Percentiles rank a stretch among this genome's conserved stretches.
phyloP scores from a whole-genome alignment of 1,140 invertebrate species.

The Diploscapter pachys region DNA sequence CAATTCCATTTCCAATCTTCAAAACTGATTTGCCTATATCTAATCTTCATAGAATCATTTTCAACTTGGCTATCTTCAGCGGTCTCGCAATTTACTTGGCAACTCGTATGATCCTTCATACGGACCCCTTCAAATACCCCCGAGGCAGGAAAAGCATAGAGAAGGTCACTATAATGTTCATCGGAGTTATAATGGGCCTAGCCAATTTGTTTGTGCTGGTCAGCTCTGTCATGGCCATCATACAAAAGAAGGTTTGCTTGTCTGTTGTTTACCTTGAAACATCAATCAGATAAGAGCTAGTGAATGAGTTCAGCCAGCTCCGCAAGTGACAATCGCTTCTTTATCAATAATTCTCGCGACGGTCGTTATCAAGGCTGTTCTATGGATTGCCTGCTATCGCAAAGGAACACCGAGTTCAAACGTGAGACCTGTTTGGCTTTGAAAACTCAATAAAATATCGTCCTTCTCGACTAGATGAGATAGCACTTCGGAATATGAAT shows the following conservation, averaged over 20 bases:
- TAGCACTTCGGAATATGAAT: constrained; percentile 2
- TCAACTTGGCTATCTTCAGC: constrained; percentile 14
- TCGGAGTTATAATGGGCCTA: constrained; percentile 22
- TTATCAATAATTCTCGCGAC: neutral
- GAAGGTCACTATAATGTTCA: constrained; percentile 21
- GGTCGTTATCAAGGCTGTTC: constrained; percentile 8
- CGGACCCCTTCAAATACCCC: constrained; percentile 18
- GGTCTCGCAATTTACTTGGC: constrained; percentile 14
- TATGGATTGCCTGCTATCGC: constrained; percentile 3
- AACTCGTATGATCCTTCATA: constrained; percentile 12
- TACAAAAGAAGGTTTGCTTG: neutral
- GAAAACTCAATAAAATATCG: too few species aligned
- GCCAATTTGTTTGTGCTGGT: constrained; percentile 19
- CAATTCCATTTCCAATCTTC: too few species aligned
- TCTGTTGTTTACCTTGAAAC: too few species aligned
- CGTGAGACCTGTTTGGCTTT: too few species aligned
- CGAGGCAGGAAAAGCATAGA: constrained; percentile 20
- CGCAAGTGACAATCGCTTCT: neutral
- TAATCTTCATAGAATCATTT: neutral
- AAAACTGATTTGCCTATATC: too few species aligned
- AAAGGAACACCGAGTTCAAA: neutral
- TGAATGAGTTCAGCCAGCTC: neutral
- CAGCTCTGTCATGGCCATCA: constrained; percentile 10
- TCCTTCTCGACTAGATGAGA: too few species aligned
- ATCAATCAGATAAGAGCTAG: too few species aligned